Evolutionary conservation across 2,797 vertebrate genomes (phyloP), one percentile per base, ranked within the genome.

Genomic region (Acomys russatus): DNA sequence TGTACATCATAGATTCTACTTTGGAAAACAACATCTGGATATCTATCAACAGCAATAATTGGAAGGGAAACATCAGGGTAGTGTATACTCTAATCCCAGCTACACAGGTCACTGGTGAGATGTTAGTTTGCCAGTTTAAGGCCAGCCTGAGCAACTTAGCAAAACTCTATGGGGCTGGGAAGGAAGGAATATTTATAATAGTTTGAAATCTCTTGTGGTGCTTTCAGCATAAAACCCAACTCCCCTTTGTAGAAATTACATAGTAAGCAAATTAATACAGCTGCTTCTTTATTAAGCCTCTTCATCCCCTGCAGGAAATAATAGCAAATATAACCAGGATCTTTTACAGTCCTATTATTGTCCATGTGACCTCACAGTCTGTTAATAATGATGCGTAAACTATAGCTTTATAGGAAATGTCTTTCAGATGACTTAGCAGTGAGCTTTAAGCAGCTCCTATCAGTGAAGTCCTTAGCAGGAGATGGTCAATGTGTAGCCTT

Each of bases 211-310:
- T 92, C 22, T 61, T 54, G n/a, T 92, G 11, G 78, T 61, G 82
- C 38, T 76, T 63, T 63, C 11, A 90, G 6, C 88, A 70, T 71
- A 90, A 76, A 94, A 79, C 35, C n/a, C 74, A 91, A 88, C 17
- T 28, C 14, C 38, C 78, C 59, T 76, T 91, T 96, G 93, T 33
- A 89, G 82, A 84, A 68, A 84, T 59, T 64, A 25, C 80, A 30
- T 54, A 76, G 84, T 73, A 93, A 88, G 11, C 54, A 95, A 96
- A 61, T 94, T 79, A 92, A 83, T 96, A 82, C 9, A 95, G 30
- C 71, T 93, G 18, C 35, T n/a, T 91, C 61, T 20, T 84, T 93
- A 89, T 56, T 49, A 23, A 95, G 74, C 92, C 20, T 87, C 8
- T 35, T 90, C 68, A 71, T 83, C 38, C 71, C 66, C 54, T 11